A percentile compares a stretch with the other conserved stretches of the same genome.
phyloP scores from a whole-genome alignment of 2,797 vertebrate species.

The Morelia viridis region DNA sequence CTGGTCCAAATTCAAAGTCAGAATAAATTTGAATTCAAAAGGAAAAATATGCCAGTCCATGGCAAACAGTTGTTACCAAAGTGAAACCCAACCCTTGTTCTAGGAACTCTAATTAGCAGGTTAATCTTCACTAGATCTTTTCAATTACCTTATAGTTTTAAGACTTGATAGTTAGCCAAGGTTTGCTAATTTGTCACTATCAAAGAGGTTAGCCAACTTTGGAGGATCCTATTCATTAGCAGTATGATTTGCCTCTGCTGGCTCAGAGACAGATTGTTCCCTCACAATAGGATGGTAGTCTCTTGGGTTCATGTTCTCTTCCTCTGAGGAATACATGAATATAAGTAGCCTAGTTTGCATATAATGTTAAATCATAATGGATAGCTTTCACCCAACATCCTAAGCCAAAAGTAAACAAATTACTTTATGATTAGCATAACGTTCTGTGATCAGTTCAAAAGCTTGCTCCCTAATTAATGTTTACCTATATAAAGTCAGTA shows the following conservation, averaged over 20 bases:
- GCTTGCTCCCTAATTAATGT: background rate
- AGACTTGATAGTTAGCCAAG: background rate
- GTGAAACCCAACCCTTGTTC: background rate
- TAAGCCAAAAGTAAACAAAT: background rate
- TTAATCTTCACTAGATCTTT: background rate
- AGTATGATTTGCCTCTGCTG: background rate
- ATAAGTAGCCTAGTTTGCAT: background rate
- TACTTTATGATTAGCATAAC: background rate
- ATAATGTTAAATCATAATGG: background rate
- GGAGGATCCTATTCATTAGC: background rate
- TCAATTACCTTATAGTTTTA: background rate
- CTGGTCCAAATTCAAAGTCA: background rate
- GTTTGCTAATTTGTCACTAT: background rate
- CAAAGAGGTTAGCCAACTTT: background rate
- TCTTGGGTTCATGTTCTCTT: background rate
- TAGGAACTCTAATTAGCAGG: background rate
- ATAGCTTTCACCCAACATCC: background rate
- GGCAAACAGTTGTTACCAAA: background rate
- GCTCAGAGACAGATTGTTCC: background rate
- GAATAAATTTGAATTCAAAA: background rate
- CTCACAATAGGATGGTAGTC: background rate
- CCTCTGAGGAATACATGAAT: background rate
- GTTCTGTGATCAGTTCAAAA: background rate
- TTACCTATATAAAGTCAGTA: background rate
- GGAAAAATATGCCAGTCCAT: background rate